Evolutionary conservation across 2,888 invertebrate species (phyloP).

Genomic region (Dynastes grantii): DNA sequence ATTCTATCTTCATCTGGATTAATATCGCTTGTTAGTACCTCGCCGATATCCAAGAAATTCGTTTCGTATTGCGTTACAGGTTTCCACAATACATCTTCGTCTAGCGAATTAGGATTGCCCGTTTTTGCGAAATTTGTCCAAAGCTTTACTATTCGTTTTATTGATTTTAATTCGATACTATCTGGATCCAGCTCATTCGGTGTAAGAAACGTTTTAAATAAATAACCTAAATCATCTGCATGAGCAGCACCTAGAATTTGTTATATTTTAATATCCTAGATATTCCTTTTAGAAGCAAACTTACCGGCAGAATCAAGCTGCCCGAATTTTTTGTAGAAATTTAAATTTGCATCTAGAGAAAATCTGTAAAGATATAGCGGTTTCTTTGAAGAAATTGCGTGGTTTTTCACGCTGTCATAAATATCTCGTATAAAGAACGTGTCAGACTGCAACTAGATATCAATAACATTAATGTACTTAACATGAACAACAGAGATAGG

Average conservation of each 20-base stretch:
- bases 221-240: constrained; percentile 60
- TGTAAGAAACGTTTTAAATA: constrained; percentile 58
- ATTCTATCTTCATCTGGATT: constrained; percentile 56
- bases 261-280: background rate
- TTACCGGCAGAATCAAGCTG: constrained; percentile 54
- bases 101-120: constrained; percentile 58
- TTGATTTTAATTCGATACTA: constrained; percentile 56
- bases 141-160: constrained; percentile 58
- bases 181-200: constrained; percentile 53
- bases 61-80: constrained; percentile 52
- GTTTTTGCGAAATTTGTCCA: constrained; percentile 63
- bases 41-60: constrained; percentile 56
- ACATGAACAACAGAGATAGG: background rate
- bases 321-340: constrained; percentile 54
- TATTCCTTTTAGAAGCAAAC: constrained; percentile 7
- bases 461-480: background rate
- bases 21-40: constrained; percentile 48
- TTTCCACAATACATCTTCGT: constrained; percentile 54
- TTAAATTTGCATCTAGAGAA: constrained; percentile 53
- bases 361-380: constrained; percentile 57
- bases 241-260: constrained; percentile 57
- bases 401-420: constrained; percentile 54
- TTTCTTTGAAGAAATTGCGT: constrained; percentile 46
- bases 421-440: constrained; percentile 56
- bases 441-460: constrained; percentile 58